Evolutionary conservation across 1,140 invertebrate genomes (phyloP).

Genomic region (Bombus huntii): DNA sequence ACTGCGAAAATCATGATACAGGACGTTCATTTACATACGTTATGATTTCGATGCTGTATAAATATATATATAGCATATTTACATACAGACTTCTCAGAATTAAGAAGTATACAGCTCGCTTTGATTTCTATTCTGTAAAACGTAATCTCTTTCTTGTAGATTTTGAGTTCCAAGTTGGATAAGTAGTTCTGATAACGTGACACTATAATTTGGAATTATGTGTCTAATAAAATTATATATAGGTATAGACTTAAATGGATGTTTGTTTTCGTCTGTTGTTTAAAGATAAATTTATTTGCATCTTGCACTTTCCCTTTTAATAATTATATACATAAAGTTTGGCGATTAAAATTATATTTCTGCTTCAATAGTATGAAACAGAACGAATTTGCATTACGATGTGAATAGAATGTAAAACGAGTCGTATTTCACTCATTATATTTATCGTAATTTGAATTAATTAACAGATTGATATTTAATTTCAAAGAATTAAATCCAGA

Average conservation of each 20-base stretch:
- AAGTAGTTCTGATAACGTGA: neutral
- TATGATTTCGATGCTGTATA: slow-evolving; percentile 51
- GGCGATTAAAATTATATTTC: neutral
- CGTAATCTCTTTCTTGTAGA: neutral
- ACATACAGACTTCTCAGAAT: neutral
- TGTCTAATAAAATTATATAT: neutral
- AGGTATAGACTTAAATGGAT: no score
- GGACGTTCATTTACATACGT: slow-evolving; percentile 34
- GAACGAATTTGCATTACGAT: neutral
- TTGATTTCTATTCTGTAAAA: neutral
- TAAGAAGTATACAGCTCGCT: neutral
- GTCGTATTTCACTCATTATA: neutral
- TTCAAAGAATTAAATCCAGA: no score
- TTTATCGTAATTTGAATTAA: neutral
- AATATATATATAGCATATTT: neutral
- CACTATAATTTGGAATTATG: neutral
- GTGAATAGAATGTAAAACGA: neutral
- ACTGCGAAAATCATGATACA: slow-evolving; percentile 43
- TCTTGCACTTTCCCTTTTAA: no score
- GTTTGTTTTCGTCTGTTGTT: no score
- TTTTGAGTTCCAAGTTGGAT: neutral
- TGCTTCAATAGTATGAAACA: neutral
- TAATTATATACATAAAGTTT: no score
- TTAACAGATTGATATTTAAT: neutral
- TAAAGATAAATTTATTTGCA: no score